Conservation (phyloP, 2,888 invertebrate genomes). For the Sphaerophoria rueppellii region DNA sequence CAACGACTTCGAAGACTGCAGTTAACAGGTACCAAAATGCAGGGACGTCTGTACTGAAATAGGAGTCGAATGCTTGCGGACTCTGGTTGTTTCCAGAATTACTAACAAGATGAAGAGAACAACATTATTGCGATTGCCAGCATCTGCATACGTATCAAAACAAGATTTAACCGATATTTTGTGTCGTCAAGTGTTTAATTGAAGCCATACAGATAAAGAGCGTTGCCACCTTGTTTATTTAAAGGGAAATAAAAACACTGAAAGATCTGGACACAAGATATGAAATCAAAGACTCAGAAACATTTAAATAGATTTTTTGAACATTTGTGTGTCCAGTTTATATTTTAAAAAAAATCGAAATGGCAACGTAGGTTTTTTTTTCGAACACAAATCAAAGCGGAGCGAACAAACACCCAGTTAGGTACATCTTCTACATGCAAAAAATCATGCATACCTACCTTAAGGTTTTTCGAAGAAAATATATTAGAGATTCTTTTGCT, state of each 20-base stretch:
- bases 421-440: neutral
- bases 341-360: neutral
- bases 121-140: conserved; percentile 24
- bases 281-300: too few relatives aligned
- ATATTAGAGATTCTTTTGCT: conserved; percentile 17
- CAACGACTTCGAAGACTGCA: conserved; percentile 14
- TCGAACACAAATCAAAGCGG: neutral
- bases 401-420: too few relatives aligned
- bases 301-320: too few relatives aligned
- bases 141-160: neutral
- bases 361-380: neutral
- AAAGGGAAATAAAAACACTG: neutral
- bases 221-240: conserved; percentile 6
- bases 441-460: neutral
- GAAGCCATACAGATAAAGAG: neutral
- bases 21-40: neutral
- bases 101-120: conserved; percentile 44
- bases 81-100: neutral
- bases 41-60: conserved; percentile 13
- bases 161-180: conserved; percentile 40
- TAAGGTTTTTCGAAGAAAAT: neutral
- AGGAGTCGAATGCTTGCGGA: conserved; percentile 13
- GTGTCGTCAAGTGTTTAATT: conserved; percentile 26
- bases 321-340: too few relatives aligned
- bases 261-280: too few relatives aligned